phyloP scores from a whole-genome alignment of 2,797 vertebrate species.

The Phalloptychus januarius region DNA sequence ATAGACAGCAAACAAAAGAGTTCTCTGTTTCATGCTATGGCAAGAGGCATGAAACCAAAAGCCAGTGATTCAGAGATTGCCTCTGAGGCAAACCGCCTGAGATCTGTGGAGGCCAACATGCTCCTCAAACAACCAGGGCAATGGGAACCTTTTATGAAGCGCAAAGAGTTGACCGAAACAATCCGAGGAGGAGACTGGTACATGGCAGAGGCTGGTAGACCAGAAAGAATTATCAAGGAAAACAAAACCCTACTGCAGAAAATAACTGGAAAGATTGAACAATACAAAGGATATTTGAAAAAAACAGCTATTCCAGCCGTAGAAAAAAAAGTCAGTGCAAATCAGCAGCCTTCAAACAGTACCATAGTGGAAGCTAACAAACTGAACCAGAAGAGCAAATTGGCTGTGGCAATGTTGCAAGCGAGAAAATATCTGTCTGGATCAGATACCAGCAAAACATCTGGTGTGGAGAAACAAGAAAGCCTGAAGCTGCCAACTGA shows the following conservation, averaged over 20 bases:
- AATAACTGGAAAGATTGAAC: neutral
- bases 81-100: neutral
- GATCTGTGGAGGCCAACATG: slow-evolving; percentile 1
- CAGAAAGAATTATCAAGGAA: neutral
- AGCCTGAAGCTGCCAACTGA: neutral
- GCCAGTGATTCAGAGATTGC: slow-evolving; percentile 20
- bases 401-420: slow-evolving; percentile 13
- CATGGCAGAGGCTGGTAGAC: neutral
- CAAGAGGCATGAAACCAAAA: slow-evolving; percentile 18
- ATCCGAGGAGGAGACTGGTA: slow-evolving; percentile 44
- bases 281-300: neutral
- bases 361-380: neutral
- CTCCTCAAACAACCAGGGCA: slow-evolving; percentile 10
- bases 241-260: neutral
- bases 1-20: neutral
- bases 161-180: slow-evolving; percentile 17
- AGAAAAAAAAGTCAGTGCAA: neutral
- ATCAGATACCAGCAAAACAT: neutral
- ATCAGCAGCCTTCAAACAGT: slow-evolving; percentile 3
- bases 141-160: slow-evolving; percentile 33
- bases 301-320: neutral
- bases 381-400: slow-evolving; percentile 7
- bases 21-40: slow-evolving; percentile 39
- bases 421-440: neutral
- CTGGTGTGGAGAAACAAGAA: neutral